phyloP scores from a whole-genome alignment of 2,113 vertebrate genomes.

The Muntiacus reevesi region DNA sequence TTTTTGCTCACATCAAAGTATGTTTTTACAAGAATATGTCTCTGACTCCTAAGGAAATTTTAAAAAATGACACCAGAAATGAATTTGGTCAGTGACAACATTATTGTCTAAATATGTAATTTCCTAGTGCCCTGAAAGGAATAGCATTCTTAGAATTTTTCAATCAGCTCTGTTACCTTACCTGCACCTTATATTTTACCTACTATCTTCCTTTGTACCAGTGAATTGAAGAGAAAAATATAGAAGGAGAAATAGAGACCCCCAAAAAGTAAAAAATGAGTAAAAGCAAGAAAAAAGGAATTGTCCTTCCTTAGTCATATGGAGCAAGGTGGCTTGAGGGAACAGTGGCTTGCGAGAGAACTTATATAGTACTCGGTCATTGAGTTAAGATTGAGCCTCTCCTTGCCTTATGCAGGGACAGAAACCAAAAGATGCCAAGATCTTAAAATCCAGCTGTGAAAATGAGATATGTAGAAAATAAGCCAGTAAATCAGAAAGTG shows the following conservation, averaged over 20 bases:
- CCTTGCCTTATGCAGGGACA: not conserved
- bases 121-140: not conserved
- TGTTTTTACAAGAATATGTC: not conserved
- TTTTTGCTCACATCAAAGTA: slow-evolving; percentile 22
- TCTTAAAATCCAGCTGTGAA: not conserved
- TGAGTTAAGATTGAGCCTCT: not conserved
- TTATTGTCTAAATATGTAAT: not conserved
- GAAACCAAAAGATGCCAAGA: not conserved
- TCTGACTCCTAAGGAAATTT: not conserved
- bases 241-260: not conserved
- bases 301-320: not conserved
- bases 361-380: not conserved
- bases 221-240: not conserved
- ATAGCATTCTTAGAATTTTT: not conserved
- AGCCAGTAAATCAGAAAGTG: not conserved
- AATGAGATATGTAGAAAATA: not conserved
- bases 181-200: not conserved
- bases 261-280: not conserved
- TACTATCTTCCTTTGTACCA: not conserved
- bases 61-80: not conserved
- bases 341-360: not conserved
- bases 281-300: not conserved
- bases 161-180: not conserved
- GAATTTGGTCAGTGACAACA: not conserved
- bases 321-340: not conserved